Evolutionary conservation across 2,113 vertebrate species (phyloP), one percentile per base, ranked within the genome.

Genomic region (Neodon shergylaensis): DNA sequence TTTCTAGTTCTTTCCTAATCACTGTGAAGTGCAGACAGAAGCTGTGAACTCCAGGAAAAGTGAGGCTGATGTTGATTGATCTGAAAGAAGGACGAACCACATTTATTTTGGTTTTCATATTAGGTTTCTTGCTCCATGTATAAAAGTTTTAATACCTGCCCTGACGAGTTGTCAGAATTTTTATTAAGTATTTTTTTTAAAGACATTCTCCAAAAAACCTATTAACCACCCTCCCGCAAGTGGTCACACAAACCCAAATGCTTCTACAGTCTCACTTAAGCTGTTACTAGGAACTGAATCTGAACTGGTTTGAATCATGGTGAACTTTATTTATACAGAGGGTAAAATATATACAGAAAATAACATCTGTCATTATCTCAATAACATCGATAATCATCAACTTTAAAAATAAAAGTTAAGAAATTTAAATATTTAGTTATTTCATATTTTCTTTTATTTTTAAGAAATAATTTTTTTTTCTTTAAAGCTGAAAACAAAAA

Each of bases 1-100:
- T 98, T 97, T 98, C 97, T 87, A 98, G 97, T 98, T 98, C 98
- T 98, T 98, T 98, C 95, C 97, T 98, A 96, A 97, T 97, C 97
- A 95, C 42, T 2, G 0, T 17, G 65, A 33, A 85, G 68, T 79
- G 42, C 92, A 85, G 36, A 26, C 21, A 87, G 0, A 78, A 88
- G 76, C 21, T 11, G 26, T 28, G 22, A 73, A 39, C 26, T 49
- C 11, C 83, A 70, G 47, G 47, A 95, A 84, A 52, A 65, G 11
- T 31, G 22, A 83, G 19, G 28, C 9, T 49, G 22, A 86, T 42
- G 31, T 12, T 31, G 94, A 93, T 10, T 31, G 94, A 93, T n/a
- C 31, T 76, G 61, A 88, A 82, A 85, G 82, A 72, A 83, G 3
- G 42, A 93, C 54, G 21, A 65, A 39, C 0, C 36, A 54, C n/a